These are phyloP conservation scores for Puntigrus tetrazona DNA, from an alignment of 2,113 vertebrate genomes.

Conservation along the genomic window DNA sequence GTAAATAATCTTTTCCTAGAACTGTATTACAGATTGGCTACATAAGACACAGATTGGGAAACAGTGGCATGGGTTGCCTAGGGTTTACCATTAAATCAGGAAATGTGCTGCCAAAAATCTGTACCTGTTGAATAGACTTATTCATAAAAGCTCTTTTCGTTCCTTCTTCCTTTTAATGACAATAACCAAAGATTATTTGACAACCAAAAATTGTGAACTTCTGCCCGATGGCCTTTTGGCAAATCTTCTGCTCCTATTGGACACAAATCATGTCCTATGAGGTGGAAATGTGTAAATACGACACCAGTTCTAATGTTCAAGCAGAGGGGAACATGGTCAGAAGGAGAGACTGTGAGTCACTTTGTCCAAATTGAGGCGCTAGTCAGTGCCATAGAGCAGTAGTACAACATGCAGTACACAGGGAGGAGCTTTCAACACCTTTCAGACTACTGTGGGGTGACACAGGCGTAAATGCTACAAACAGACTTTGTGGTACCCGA, in stretches of 20 bases:
- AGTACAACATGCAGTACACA: conserved; percentile 48
- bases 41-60: not conserved
- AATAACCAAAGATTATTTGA: not conserved
- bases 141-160: not conserved
- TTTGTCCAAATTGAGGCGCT: conserved; percentile 31
- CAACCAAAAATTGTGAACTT: not conserved
- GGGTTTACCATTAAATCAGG: not conserved
- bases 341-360: conserved; percentile 64
- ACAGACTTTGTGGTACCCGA: conserved; percentile 53
- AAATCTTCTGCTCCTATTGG: not conserved
- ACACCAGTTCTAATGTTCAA: conserved; percentile 3
- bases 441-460: conserved; percentile 57
- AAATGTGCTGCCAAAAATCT: not conserved
- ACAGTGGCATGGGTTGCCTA: not conserved
- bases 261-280: not conserved
- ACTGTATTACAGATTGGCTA: not conserved
- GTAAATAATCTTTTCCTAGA: conserved; percentile 1
- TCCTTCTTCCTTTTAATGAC: not conserved
- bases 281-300: not conserved
- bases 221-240: not conserved
- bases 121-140: not conserved
- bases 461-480: conserved; percentile 50
- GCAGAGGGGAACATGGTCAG: conserved; percentile 8
- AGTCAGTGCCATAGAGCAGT: conserved; percentile 49
- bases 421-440: conserved; percentile 58